Percentiles rank a stretch among this genome's conserved stretches.
Evolutionary conservation across 2,113 vertebrate genomes (phyloP).

Genomic region (Gavialis gangeticus): DNA sequence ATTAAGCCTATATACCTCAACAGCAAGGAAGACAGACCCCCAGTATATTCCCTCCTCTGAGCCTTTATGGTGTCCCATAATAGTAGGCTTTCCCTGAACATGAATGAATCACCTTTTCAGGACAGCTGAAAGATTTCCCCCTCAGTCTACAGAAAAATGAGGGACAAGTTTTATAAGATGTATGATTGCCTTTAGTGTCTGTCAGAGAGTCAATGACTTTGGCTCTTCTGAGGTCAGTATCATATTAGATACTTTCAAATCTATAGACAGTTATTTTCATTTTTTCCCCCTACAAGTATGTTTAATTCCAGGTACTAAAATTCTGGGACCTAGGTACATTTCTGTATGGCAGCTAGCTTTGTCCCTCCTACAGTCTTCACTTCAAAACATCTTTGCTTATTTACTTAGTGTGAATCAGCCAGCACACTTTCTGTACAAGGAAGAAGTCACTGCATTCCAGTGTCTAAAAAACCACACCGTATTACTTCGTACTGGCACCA

Average conservation of each 20-base stretch:
- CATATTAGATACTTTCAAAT: neutral
- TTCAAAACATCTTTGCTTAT: neutral
- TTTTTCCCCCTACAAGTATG: neutral
- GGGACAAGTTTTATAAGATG: neutral
- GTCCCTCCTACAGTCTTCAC: neutral
- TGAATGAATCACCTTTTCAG: neutral
- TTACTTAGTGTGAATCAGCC: slow-evolving; percentile 7
- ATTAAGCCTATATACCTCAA: neutral
- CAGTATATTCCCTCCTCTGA: neutral
- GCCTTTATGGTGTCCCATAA: neutral
- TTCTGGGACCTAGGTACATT: neutral
- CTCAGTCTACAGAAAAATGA: neutral
- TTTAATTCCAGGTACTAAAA: neutral
- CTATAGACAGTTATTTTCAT: neutral
- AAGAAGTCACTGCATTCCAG: slow-evolving; percentile 1
- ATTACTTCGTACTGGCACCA: slow-evolving; percentile 39
- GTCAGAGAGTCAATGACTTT: neutral
- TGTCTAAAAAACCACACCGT: slow-evolving; percentile 20
- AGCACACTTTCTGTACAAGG: slow-evolving; percentile 28
- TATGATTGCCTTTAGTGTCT: neutral
- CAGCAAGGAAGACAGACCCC: neutral
- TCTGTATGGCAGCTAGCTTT: neutral
- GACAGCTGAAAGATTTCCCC: neutral
- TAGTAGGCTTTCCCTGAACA: neutral
- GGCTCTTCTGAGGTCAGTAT: neutral